These are phyloP conservation scores for Enoplosus armatus DNA, from an alignment of 2,797 vertebrate species.

Conservation along the genomic window DNA sequence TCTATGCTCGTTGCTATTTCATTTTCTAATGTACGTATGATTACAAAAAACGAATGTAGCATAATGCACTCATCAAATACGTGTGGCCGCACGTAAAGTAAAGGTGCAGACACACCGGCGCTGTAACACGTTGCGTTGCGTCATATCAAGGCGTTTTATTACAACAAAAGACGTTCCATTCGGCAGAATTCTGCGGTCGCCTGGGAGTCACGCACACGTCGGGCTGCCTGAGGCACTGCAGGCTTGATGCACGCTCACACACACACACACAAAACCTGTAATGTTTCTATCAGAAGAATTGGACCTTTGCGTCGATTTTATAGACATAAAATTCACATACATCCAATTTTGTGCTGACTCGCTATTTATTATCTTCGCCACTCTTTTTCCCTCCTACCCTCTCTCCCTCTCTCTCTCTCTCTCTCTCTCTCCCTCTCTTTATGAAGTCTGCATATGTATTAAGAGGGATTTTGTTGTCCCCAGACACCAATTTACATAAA, in stretches of 20 bases:
- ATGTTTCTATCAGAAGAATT: constrained; percentile 87
- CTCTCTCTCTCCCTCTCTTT: constrained; percentile 58
- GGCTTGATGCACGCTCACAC: not conserved
- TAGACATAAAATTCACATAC: constrained; percentile 86
- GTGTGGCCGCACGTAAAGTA: too few species aligned
- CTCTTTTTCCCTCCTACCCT: constrained; percentile 3
- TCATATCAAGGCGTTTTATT: too few species aligned
- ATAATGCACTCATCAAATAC: not conserved
- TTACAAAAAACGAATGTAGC: not conserved
- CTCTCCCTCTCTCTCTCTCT: constrained; percentile 6
- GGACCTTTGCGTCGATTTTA: constrained; percentile 78
- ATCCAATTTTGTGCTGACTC: constrained; percentile 90
- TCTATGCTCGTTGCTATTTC: too few species aligned
- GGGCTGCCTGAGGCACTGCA: not conserved
- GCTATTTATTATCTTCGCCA: constrained; percentile 85
- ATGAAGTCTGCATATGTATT: constrained; percentile 98
- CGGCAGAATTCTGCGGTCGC: not conserved
- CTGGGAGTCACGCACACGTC: not conserved
- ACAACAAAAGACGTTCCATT: not conserved
- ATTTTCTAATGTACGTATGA: not conserved
- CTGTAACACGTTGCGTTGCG: too few species aligned
- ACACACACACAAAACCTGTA: constrained; percentile 69
- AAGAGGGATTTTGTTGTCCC: constrained; percentile 99
- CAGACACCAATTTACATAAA: constrained; percentile 99
- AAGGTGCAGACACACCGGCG: not conserved